Evolutionary conservation across 2,113 vertebrate species (phyloP).

Genomic region (Picathartes gymnocephalus): DNA sequence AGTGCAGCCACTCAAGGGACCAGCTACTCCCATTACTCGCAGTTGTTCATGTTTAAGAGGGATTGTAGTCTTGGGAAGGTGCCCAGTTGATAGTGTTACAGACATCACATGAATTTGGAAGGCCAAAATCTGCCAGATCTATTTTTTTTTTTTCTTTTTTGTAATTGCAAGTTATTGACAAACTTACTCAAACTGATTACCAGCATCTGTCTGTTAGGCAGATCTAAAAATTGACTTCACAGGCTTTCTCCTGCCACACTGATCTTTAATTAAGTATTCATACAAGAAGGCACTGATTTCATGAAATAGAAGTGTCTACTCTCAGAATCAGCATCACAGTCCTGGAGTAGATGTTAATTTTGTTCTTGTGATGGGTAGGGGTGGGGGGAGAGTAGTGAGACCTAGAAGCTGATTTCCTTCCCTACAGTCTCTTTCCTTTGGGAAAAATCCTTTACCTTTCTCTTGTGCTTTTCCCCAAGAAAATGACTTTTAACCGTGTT

Average conservation of each 20-base stretch:
- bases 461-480: neutral
- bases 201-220: neutral
- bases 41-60: neutral
- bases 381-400: neutral
- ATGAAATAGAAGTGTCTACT: neutral
- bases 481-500: neutral
- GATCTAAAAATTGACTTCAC: neutral
- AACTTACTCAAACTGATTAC: neutral
- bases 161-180: neutral
- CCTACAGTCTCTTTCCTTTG: neutral
- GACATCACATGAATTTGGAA: neutral
- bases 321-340: neutral
- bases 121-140: neutral
- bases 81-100: neutral
- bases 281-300: neutral
- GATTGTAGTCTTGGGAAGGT: neutral
- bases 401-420: neutral
- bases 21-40: neutral
- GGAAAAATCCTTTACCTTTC: neutral
- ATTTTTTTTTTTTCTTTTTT: too few relatives aligned
- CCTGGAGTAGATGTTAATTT: neutral
- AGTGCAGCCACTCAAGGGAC: fast-evolving
- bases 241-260: neutral
- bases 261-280: neutral
- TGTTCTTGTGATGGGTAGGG: neutral